Percentiles rank a stretch among this genome's conserved stretches.
phyloP scores from a whole-genome alignment of 1,140 invertebrate genomes.

The Cyclina sinensis region DNA sequence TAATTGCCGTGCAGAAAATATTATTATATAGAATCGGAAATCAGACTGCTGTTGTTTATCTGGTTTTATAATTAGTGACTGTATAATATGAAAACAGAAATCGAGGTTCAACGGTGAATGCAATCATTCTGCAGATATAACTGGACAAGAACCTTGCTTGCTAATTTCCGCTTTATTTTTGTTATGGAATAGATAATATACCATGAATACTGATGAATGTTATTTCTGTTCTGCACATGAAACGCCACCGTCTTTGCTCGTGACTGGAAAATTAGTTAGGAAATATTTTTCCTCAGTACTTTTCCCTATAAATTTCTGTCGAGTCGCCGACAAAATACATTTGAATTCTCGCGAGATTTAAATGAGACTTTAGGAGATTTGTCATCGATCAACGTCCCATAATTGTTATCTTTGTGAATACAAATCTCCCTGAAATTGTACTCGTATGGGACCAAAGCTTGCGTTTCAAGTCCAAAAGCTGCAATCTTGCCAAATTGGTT shows the following conservation, averaged over 20 bases:
- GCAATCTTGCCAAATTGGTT: conserved; percentile 27
- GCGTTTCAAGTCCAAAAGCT: background rate
- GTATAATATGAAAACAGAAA: too few species aligned
- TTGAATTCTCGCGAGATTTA: conserved; percentile 24
- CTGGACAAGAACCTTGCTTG: background rate
- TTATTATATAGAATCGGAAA: too few species aligned
- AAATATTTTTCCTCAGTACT: background rate
- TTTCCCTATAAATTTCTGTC: conserved; percentile 24
- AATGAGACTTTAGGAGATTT: conserved; percentile 38
- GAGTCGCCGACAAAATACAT: background rate
- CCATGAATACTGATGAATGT: too few species aligned
- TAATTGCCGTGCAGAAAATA: too few species aligned
- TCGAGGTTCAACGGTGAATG: background rate
- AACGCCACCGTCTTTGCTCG: background rate
- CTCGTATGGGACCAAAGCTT: conserved; percentile 13
- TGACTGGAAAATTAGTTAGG: background rate
- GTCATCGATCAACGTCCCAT: conserved; percentile 35
- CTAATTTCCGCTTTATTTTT: background rate
- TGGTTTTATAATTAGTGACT: too few species aligned
- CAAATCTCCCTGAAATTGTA: conserved; percentile 3
- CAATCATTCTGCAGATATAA: background rate
- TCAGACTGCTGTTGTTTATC: too few species aligned
- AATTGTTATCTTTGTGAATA: conserved; percentile 32
- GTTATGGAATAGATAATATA: background rate
- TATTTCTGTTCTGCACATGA: background rate